A percentile compares a stretch with the other conserved stretches of the same genome.
Evolutionary conservation across 2,113 vertebrate species (phyloP).

Genomic region (Tachycineta bicolor): DNA sequence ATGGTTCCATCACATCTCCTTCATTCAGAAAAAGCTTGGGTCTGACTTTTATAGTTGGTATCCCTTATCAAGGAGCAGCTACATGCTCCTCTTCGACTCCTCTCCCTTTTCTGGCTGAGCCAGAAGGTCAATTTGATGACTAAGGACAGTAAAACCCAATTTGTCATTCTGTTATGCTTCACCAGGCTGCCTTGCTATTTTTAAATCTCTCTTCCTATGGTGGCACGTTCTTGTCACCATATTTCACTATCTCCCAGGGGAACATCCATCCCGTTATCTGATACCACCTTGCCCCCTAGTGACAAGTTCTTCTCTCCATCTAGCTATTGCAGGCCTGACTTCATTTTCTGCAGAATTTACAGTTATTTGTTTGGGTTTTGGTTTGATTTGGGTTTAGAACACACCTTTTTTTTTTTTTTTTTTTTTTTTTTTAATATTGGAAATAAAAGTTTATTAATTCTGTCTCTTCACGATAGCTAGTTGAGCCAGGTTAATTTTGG

Average conservation of each 20-base stretch:
- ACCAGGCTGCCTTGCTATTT: conserved; percentile 8
- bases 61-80: not conserved
- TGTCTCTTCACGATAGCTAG: not conserved
- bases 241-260: not conserved
- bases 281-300: conserved; percentile 18
- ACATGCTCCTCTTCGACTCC: not conserved
- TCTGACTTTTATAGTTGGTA: not conserved
- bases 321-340: not conserved
- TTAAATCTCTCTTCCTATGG: not conserved
- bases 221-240: not conserved
- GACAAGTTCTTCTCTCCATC: not conserved
- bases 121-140: not conserved
- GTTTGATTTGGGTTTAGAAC: not conserved
- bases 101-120: not conserved
- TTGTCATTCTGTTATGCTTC: conserved; percentile 24
- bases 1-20: not conserved
- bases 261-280: not conserved
- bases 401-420: not conserved
- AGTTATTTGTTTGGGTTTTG: not conserved
- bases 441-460: not conserved
- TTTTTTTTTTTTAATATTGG: not conserved
- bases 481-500: not conserved
- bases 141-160: conserved; percentile 15
- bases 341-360: not conserved
- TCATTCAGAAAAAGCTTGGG: not conserved